phyloP scores from a whole-genome alignment of 2,797 vertebrate species.

The Oreochromis mossambicus region DNA sequence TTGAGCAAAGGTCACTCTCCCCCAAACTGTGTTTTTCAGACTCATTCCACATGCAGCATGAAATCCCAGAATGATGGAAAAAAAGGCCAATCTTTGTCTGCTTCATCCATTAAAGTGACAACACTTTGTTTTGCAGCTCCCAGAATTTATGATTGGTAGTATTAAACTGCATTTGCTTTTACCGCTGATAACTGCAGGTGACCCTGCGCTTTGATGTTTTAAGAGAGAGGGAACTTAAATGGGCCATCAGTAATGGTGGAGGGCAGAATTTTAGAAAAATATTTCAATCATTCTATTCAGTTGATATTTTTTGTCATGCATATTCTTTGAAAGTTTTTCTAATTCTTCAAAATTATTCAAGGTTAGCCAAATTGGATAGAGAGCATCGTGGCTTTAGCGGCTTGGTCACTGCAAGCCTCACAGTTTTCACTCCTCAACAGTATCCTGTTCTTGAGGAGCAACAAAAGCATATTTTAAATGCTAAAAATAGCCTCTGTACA shows the following conservation, averaged over 20 bases:
- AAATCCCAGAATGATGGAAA: not conserved
- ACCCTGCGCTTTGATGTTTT: not conserved
- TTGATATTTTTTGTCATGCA: not conserved
- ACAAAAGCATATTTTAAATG: not conserved
- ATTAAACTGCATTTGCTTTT: not conserved
- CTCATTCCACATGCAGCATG: not conserved
- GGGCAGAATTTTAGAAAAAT: not conserved
- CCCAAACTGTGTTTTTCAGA: not conserved
- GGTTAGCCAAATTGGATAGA: not conserved
- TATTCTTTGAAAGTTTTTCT: not conserved
- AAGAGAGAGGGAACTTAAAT: not conserved
- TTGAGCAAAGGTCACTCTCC: not conserved
- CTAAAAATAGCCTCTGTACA: not conserved
- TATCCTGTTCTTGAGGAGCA: not conserved
- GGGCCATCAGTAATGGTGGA: not conserved
- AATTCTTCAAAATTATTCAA: not conserved
- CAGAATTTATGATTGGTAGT: not conserved
- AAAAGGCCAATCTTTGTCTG: not conserved
- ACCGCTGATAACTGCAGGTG: rapidly evolving
- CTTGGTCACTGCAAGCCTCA: not conserved
- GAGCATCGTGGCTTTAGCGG: not conserved
- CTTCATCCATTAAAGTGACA: not conserved
- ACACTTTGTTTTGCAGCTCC: not conserved
- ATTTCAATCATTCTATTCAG: not conserved
- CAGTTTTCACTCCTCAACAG: not conserved